Conservation (phyloP, 2,888 invertebrate species). For the Drosophila ochracea region DNA sequence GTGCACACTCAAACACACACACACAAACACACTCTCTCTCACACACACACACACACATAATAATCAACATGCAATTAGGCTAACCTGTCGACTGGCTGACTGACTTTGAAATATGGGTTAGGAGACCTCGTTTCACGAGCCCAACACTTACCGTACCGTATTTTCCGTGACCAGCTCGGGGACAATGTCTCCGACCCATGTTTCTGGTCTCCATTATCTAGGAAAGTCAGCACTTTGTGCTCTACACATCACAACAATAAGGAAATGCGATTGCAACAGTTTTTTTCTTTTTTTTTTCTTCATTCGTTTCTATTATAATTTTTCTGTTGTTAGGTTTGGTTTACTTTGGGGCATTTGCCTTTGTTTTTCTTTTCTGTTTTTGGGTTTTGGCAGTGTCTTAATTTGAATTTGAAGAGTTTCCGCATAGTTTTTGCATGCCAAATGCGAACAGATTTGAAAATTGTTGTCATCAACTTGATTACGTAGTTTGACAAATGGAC, state of each 20-base stretch:
- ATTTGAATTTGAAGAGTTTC: slow-evolving; percentile 76
- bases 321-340: slow-evolving; percentile 43
- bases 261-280: slow-evolving; percentile 69
- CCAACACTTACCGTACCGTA: slow-evolving; percentile 13
- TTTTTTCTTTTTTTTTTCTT: slow-evolving; percentile 28
- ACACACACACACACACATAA: slow-evolving; percentile 28
- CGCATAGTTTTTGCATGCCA: slow-evolving; percentile 63
- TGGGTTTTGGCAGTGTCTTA: slow-evolving; percentile 59
- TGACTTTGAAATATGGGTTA: slow-evolving; percentile 81
- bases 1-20: slow-evolving; percentile 31
- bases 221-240: slow-evolving; percentile 38
- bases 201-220: slow-evolving; percentile 40
- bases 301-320: slow-evolving; percentile 37
- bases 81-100: slow-evolving; percentile 72
- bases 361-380: slow-evolving; percentile 47
- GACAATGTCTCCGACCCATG: slow-evolving; percentile 17
- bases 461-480: slow-evolving; percentile 57
- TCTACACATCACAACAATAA: slow-evolving; percentile 56
- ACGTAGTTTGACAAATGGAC: slow-evolving; percentile 36
- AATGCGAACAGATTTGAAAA: slow-evolving; percentile 51
- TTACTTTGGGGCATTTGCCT: slow-evolving; percentile 48
- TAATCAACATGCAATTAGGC: slow-evolving; percentile 78
- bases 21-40: slow-evolving; percentile 1
- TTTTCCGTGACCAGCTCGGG: slow-evolving; percentile 9
- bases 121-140: slow-evolving; percentile 46